These are phyloP conservation scores for Drosophila dunni DNA, from an alignment of 1,140 invertebrate species.

Conservation along the genomic window DNA sequence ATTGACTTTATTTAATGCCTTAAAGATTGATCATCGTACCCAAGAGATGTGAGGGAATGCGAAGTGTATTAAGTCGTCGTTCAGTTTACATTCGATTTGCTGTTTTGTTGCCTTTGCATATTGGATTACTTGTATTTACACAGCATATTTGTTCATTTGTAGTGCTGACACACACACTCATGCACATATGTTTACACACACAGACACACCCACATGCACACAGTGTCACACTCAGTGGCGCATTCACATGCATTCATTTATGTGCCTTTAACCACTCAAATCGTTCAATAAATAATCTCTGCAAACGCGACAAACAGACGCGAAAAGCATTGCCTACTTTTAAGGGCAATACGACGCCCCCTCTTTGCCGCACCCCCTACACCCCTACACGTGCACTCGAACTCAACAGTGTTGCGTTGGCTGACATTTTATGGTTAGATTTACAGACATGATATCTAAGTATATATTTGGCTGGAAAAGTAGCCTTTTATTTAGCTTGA, in stretches of 20 bases:
- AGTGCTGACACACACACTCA: slow-evolving; percentile 14
- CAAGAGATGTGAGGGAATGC: too few relatives aligned
- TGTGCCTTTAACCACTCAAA: slow-evolving; percentile 53
- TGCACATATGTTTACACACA: not conserved
- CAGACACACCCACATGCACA: not conserved
- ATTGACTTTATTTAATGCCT: too few relatives aligned
- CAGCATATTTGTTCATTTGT: slow-evolving; percentile 35
- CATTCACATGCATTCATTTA: slow-evolving; percentile 47
- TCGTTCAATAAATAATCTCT: slow-evolving; percentile 70
- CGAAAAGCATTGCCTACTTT: slow-evolving; percentile 58
- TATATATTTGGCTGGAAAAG: too few relatives aligned
- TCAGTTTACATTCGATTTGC: not conserved
- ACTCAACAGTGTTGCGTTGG: not conserved
- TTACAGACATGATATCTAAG: too few relatives aligned
- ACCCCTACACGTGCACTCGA: slow-evolving; percentile 1
- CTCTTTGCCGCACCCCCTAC: not conserved
- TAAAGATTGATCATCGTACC: too few relatives aligned
- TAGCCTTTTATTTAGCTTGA: too few relatives aligned
- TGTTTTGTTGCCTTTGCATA: slow-evolving; percentile 7
- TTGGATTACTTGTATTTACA: slow-evolving; percentile 30
- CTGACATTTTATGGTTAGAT: too few relatives aligned
- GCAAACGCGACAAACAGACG: slow-evolving; percentile 50
- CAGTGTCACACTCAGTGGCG: slow-evolving; percentile 7
- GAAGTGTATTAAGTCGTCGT: not conserved
- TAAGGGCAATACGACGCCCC: slow-evolving; percentile 19